Base-by-base conservation (phyloP, 1,140 invertebrate genomes). In the Macrotrachela quadricornifera region DNA sequence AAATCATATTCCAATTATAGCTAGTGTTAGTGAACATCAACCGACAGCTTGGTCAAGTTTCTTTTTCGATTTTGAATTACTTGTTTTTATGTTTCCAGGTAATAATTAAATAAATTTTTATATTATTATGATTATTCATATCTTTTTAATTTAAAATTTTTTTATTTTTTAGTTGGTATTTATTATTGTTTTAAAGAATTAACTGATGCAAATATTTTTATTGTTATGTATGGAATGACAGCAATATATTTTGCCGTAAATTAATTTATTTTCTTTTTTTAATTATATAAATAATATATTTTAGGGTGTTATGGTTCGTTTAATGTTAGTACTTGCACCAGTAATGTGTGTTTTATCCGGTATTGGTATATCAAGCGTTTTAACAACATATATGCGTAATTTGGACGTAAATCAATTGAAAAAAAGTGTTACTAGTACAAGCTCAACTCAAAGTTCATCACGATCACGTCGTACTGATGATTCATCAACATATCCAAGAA, bases 1-100 rank as follows among this genome's bases (percentile, higher is more conserved):
- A 72, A 95, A 94, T 73, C 87, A 97, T 68, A 96, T 97, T 72
- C 91, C 90, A 49, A 96, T 96, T 61, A 96, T 96, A 66, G 90
- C 90, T 14, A 94, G 87, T 1, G 90, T 96, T 1, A 95, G 88
- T 10, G 90, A 96, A 70, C 91, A 96, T 79, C 90, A 96, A 70
- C 90, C 91, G 1, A 96, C 91, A 11, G 85, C 88, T 1, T 96
- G 91, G 91, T 87, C 83, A 53, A 92, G 87, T 0, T 96, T 95
- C 71, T 96, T 92, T 69, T 95, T 95, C 72, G 90, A 96, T 74
- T 75, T 96, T 38, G 83, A 87, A 60, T 80, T 95, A 57, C 73
- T 95, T 16, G 85, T 92, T 41, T 92, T 94, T 68, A 72, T 94
- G 48, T 95, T 95, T 71, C 90, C 73, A 58, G 66, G 67, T 70